Percentiles rank a stretch among this genome's conserved stretches.
phyloP scores from a whole-genome alignment of 2,888 invertebrate genomes.

The Orchesella flavescens region DNA sequence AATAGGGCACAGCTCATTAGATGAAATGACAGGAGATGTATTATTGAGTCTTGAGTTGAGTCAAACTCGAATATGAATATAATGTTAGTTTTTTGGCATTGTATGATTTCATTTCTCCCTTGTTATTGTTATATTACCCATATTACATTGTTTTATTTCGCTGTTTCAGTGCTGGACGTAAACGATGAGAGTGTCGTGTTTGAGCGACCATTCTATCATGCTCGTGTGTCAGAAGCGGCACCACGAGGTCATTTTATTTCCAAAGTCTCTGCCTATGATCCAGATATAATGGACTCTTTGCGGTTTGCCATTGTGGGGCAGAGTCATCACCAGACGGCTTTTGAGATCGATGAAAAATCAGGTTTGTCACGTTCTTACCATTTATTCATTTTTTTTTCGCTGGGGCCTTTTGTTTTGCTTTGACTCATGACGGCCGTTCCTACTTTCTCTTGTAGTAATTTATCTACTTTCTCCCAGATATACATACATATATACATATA shows the following conservation, averaged over 20 bases:
- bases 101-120: no score
- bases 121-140: no score
- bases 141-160: conserved; percentile 12
- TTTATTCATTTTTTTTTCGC: conserved; percentile 14
- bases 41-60: no score
- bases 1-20: no score
- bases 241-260: conserved; percentile 90
- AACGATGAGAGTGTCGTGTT: conserved; percentile 93
- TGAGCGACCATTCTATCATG: conserved; percentile 86
- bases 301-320: conserved; percentile 88
- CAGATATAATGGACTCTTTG: conserved; percentile 86
- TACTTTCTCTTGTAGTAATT: conserved; percentile 28
- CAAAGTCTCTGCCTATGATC: conserved; percentile 90
- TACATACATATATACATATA: neutral
- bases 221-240: conserved; percentile 86
- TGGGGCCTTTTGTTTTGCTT: conserved; percentile 20
- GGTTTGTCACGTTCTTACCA: conserved; percentile 75
- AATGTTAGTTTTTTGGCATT: neutral
- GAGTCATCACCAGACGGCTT: conserved; percentile 85
- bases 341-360: conserved; percentile 82
- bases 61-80: neutral
- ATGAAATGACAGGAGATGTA: neutral
- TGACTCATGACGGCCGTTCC: neutral
- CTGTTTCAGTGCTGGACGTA: conserved; percentile 83
- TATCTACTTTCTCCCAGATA: conserved; percentile 22